Evolutionary conservation across 2,888 invertebrate genomes (phyloP), one percentile per base, ranked within the genome.

Genomic region (Nomada goodeniana): DNA sequence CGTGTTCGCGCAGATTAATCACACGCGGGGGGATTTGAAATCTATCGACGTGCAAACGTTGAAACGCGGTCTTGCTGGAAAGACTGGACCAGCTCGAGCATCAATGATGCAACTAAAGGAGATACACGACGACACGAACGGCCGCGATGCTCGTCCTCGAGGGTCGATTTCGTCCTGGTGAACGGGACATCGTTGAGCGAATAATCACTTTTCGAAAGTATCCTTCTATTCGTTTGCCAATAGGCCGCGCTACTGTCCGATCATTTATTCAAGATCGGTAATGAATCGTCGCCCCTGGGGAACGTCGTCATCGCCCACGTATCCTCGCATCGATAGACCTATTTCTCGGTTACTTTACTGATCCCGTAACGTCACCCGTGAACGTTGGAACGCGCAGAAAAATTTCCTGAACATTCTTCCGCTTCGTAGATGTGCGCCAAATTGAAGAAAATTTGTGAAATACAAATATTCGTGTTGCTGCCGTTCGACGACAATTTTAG

Each of bases 41-140:
- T 5, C 61, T 76, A 83, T 75, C 65, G 83, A 84, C 83, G 76
- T 63, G 59, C 7, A 60, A 60, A 52, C 68, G 53, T 26, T 4
- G 76, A 76, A 42, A 42, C 44, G 26, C 71, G 59, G 29, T 23
- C 20, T 23, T n/a, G 77, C 69, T 7, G 42, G 76, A 57, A 81
- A 82, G 67, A 77, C 74, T 71, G 67, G 64, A 20, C 78, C 47
- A 64, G 76, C 69, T 53, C 71, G 69, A 76, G 86, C 91, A 93
- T 93, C 91, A 93, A 93, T 92, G 92, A 93, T 93, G 92, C 92
- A 93, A 76, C 82, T 87, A 86, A 90, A 90, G 84, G 89, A 91
- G 91, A 93, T 92, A 92, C 92, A 92, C 88, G 89, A 84, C 80
- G 87, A 82, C 80, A 76, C 61, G 59, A 71, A 64, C 59, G 61